phyloP scores from a whole-genome alignment of 37 sponge, comb jelly and placozoan genomes.

The Haliclona indistincta region DNA sequence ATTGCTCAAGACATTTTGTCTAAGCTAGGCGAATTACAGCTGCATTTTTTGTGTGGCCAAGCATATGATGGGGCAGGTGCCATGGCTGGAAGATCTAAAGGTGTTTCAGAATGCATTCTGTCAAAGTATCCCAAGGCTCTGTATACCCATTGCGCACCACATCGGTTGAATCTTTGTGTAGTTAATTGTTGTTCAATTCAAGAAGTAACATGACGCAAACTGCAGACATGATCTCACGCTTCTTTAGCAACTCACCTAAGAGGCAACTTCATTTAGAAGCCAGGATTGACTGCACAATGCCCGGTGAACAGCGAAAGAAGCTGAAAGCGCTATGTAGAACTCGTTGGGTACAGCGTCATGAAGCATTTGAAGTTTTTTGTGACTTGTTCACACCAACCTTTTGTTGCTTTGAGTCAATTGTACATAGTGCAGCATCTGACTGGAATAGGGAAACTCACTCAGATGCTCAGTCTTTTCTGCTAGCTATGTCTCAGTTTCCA shows the following conservation, averaged over 20 bases:
- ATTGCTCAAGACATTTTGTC: no score
- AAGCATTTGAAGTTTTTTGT: conserved; percentile 20
- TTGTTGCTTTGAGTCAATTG: conserved; percentile 39
- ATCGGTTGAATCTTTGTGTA: conserved; percentile 32
- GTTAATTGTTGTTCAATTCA: conserved; percentile 13
- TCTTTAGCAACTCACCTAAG: conserved; percentile 17
- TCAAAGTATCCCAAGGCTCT: conserved; percentile 24
- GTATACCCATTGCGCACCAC: conserved; percentile 22
- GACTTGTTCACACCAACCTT: conserved; percentile 40
- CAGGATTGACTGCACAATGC: background rate
- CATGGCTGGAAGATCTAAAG: background rate
- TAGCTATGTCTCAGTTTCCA: conserved; percentile 47
- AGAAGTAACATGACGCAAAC: background rate
- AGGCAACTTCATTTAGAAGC: conserved; percentile 14
- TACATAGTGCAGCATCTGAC: no score
- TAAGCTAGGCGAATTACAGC: no score
- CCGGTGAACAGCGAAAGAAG: background rate
- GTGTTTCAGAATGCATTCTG: conserved; percentile 23
- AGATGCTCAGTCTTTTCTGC: conserved; percentile 43
- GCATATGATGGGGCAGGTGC: conserved; percentile 33
- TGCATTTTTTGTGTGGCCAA: conserved; percentile 32
- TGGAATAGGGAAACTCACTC: conserved; percentile 50
- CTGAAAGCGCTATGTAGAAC: conserved; percentile 26
- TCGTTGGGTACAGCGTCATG: conserved; percentile 21
- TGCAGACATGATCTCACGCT: background rate